Evolutionary conservation across 2,797 vertebrate species (phyloP).

Genomic region (Hypotaenidia okinawae): DNA sequence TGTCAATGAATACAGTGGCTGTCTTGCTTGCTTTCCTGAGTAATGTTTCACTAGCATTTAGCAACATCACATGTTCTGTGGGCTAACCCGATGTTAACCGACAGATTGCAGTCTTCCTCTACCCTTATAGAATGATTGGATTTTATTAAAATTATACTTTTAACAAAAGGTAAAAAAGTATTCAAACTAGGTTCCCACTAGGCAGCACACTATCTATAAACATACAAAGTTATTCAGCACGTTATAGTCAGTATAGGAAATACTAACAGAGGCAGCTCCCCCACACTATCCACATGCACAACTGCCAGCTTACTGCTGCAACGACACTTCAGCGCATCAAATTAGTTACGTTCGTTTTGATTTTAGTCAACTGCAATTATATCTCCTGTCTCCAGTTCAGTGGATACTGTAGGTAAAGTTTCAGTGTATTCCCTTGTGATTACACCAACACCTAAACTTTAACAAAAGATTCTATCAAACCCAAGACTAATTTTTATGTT

Average conservation of each 20-base stretch:
- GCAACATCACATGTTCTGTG: rapidly evolving
- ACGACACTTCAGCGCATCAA: background rate
- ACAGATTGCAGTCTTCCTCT: rapidly evolving
- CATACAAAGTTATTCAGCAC: background rate
- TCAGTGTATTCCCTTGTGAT: background rate
- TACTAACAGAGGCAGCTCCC: background rate
- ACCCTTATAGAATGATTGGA: background rate
- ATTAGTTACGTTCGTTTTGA: background rate
- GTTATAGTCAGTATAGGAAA: background rate
- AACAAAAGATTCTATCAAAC: background rate
- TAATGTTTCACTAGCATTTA: background rate
- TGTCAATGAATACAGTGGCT: background rate
- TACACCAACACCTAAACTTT: background rate
- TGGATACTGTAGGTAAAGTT: too few species aligned
- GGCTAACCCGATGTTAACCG: background rate
- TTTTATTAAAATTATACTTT: background rate
- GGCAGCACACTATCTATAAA: background rate
- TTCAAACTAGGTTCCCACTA: background rate
- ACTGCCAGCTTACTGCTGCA: background rate
- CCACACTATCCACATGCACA: background rate
- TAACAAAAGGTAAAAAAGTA: background rate
- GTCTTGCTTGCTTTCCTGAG: background rate
- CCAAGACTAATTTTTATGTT: background rate
- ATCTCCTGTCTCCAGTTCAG: background rate
- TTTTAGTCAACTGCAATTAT: background rate